phyloP scores from a whole-genome alignment of 2,888 invertebrate genomes.

The Sisyra terminalis region DNA sequence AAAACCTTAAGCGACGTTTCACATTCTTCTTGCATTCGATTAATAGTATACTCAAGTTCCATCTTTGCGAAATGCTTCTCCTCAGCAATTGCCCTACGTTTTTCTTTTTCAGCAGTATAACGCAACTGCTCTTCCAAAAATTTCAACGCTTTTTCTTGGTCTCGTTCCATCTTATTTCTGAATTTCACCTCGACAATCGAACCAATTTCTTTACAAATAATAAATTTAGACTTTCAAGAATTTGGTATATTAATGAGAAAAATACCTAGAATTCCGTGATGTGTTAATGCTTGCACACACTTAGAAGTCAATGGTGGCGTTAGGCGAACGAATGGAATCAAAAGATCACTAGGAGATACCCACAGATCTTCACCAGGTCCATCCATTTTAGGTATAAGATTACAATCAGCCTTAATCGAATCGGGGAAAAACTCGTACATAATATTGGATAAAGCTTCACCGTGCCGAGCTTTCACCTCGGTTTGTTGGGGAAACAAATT shows the following conservation, averaged over 20 bases:
- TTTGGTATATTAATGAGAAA: neutral
- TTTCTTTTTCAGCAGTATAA: slow-evolving; percentile 14
- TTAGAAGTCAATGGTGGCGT: slow-evolving; percentile 25
- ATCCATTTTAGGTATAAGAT: slow-evolving; percentile 19
- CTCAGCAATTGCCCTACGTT: slow-evolving; percentile 13
- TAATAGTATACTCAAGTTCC: neutral
- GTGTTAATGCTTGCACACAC: slow-evolving; percentile 25
- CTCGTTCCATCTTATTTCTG: slow-evolving; percentile 18
- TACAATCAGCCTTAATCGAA: slow-evolving; percentile 19
- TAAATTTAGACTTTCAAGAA: neutral
- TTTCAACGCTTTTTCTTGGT: slow-evolving; percentile 18
- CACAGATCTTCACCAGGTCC: slow-evolving; percentile 25
- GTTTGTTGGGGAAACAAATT: slow-evolving; percentile 3
- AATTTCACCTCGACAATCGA: slow-evolving; percentile 17
- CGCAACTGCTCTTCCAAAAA: slow-evolving; percentile 17
- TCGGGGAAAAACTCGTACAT: slow-evolving; percentile 21
- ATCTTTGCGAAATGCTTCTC: slow-evolving; percentile 9
- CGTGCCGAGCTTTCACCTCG: slow-evolving; percentile 5
- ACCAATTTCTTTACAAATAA: neutral
- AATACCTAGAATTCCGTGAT: slow-evolving; percentile 25
- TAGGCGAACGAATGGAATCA: slow-evolving; percentile 24
- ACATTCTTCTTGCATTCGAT: slow-evolving; percentile 8
- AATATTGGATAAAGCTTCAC: slow-evolving; percentile 13
- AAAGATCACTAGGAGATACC: slow-evolving; percentile 27
- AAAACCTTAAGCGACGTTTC: neutral